Base-by-base conservation (phyloP, 2,888 invertebrate species). In the Nudaria mundana region DNA sequence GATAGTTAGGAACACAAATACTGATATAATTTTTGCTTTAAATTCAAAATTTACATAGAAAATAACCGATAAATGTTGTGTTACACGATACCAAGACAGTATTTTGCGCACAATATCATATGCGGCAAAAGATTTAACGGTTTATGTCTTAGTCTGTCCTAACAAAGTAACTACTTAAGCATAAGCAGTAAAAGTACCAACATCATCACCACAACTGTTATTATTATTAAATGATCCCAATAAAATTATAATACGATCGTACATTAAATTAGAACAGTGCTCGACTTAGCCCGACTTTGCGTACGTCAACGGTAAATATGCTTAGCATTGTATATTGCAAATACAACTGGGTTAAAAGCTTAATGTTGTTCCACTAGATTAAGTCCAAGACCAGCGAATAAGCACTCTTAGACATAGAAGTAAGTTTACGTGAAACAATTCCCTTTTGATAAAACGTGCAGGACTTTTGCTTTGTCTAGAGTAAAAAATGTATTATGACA, bases 281-380 rank as follows among this genome's bases (percentile, higher is more conserved):
- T 54, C 62, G 57, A 58, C 51, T 66, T 55, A 66, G 57, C 53
- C 52, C 32, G 52, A 56, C 54, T 55, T 49, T 52, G 65, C 57
- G 62, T 64, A 66, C 66, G 67, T 66, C 68, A 74, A 66, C 66
- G 64, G 70, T 71, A 72, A 75, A 75, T 71, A 71, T 75, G 66
- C 70, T 68, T 71, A 68, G 66, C 70, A 68, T 70, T 68, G 66
- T 63, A 62, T 65, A 66, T 58, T 50, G 48, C 48, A 45, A 28
- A 47, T 47, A 64, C 60, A 74, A 76, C 73, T 73, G 63, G 76
- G 78, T 78, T 81, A 83, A 79, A 81, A 82, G 83, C 81, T 79
- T 77, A 78, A 63, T 62, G 71, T 50, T 73, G 75, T 80, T 66
- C 54, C 37, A 50, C 52, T 51, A 44, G 56, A 49, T 48, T 48